Evolutionary conservation across 1,140 invertebrate species (phyloP), one percentile per base, ranked within the genome.

Genomic region (Bombus sylvicola): DNA sequence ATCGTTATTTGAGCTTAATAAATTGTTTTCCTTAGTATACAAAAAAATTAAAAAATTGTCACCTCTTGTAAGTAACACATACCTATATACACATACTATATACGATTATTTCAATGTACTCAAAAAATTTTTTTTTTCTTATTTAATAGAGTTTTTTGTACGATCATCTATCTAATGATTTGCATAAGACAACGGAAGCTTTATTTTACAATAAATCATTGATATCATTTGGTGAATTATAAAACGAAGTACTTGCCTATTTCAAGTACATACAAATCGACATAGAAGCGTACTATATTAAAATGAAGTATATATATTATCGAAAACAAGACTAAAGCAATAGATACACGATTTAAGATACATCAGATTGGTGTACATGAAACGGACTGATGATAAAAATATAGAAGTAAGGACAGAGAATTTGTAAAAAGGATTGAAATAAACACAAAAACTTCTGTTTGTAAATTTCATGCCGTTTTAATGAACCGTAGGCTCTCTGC

Each of bases 391-490:
- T 28, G 31, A 22, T n/a, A n/a, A 41, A 73, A 73, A 22, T 1
- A 10, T 1, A 18, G 37, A 76, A n/a, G 15, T 15, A n/a, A n/a
- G 22, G 34, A 18, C 37, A 25, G 15, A 13, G 18, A 62, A 18
- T 77, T 62, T 41, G 28, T 6, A 10, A 37, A 41, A 62, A 31
- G 8, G 53, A 86, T 81, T 57, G 76, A 69, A 72, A 77, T 43
- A 75, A 87, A 87, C 71, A 37, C 4, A 85, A 78, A 76, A 59
- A 64, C 53, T 75, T 86, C 39, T 86, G 75, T 88, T 90, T 88
- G 79, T 72, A 86, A 82, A 90, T 90, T 73, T 83, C 69, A 77
- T 85, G 75, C 47, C 31, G 57, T 85, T 90, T 90, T 90, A 90
- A 90, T 88, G 86, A 90, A 90, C 69, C 69, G 47, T 85, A 37